Conservation (phyloP, 1,140 invertebrate species). For the Ips nitidus region DNA sequence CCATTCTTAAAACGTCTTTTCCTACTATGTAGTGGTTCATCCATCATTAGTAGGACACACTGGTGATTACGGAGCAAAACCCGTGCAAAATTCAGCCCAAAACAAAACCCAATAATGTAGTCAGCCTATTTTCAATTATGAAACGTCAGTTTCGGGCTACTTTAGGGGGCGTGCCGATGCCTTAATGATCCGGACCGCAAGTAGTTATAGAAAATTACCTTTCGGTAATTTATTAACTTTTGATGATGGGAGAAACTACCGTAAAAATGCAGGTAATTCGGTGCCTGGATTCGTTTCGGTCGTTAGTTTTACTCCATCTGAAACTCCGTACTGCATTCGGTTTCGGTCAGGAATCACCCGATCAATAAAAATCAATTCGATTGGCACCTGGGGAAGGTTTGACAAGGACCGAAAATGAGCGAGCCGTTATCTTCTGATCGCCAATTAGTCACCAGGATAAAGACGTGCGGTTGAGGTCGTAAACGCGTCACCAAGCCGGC, state of each 20-base stretch:
- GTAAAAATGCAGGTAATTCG: slow-evolving; percentile 9
- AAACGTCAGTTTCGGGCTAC: slow-evolving; percentile 13
- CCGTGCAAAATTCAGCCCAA: not conserved
- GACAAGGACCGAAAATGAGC: slow-evolving; percentile 20
- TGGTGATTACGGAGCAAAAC: too few species aligned
- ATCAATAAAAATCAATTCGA: too few species aligned
- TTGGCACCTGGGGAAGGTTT: not conserved
- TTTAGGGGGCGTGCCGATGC: slow-evolving; percentile 10
- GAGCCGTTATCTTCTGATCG: slow-evolving; percentile 25
- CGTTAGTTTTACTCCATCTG: too few species aligned
- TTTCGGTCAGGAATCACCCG: too few species aligned
- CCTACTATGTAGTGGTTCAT: too few species aligned
- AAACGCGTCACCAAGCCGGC: slow-evolving; percentile 32
- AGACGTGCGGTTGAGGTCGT: slow-evolving; percentile 31
- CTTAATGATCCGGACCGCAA: slow-evolving; percentile 5
- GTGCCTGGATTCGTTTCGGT: too few species aligned
- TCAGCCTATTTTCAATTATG: slow-evolving; percentile 13
- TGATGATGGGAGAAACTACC: slow-evolving; percentile 13
- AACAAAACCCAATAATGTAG: not conserved
- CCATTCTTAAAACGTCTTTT: too few species aligned
- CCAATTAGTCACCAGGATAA: slow-evolving; percentile 32
- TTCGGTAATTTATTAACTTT: slow-evolving; percentile 14
- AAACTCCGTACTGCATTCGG: too few species aligned
- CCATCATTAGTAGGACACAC: too few species aligned
- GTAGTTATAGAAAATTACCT: slow-evolving; percentile 7